Base-by-base conservation (phyloP, 2,113 vertebrate genomes). In the Ailuropoda melanoleuca region DNA sequence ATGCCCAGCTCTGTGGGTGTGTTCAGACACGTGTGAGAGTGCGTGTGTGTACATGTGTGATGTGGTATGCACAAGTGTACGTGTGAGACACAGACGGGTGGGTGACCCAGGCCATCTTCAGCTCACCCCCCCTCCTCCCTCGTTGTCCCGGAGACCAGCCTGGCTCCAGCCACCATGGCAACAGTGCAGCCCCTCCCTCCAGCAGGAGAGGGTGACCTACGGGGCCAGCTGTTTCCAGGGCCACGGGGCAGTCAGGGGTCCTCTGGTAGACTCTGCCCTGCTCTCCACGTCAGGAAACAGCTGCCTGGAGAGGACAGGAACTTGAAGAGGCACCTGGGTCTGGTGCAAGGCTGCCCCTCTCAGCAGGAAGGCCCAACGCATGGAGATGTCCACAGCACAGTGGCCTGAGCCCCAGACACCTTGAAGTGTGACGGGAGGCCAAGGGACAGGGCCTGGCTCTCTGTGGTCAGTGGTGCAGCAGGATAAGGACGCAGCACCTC, bases 311-410 rank as follows among this genome's bases (percentile, higher is more conserved):
- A 68, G 24, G 26, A 19, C 8, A 21, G 39, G 56, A 8, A 24
- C 55, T 0, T 37, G n/a, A 64, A 34, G 37, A n/a, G 86, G 77
- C 14, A 50, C 39, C 74, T 37, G 24, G 82, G 34, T 43, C 23
- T 0, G 8, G 34, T 1, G 13, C 7, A 6, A 53, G 13, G 43
- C 12, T 13, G 37, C 48, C 31, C 23, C 14, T n/a, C 86, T 31
- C 39, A 26, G 74, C 24, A 70, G 60, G 5, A 48, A 0, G 0
- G 72, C 37, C 58, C 5, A 1, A 0, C 1, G 26, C 31, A 14
- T 0, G 0, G 1, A 1, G 9, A 3, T 4, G 1, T 19, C 43
- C 17, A 0, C 15, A 15, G 34, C n/a, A 21, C 0, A 1, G 60
- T 9, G 46, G 56, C 90, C 92, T 34, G 58, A 21, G 88, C 62